Base-by-base conservation (phyloP, 2,888 invertebrate species). In the Pollenia griseotomentosa region DNA sequence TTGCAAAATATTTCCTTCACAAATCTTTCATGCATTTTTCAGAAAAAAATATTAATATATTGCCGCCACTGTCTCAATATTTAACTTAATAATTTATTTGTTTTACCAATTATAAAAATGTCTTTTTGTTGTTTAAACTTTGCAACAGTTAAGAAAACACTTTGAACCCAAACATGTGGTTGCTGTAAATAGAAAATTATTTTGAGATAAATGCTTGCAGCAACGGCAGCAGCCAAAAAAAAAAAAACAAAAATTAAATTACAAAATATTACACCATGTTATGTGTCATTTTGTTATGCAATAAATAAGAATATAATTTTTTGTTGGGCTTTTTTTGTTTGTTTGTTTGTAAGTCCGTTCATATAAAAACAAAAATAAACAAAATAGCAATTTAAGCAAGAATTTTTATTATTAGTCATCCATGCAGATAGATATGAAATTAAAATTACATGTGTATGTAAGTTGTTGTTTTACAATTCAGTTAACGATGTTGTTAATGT, bases 241-340 rank as follows among this genome's bases (percentile, higher is more conserved):
- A 65, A 71, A 71, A 77, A 81, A 40, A 61, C 51, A 44, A 51
- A 79, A 82, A 75, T 83, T 83, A 79, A 83, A 83, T 86, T 74
- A 86, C 86, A 86, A 86, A 83, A 86, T 74, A 75, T 75, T 75
- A 79, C 79, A 83, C 40, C 78, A 53, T 83, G 75, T 71, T 71
- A 71, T 70, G 68, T 82, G 81, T 85, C 82, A 68, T 77, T 85
- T 81, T 55, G 61, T 61, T 59, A 33, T 53, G 66, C 66, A 68
- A 85, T 82, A 85, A 85, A 85, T 78, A 85, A 82, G 82, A 85
- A 85, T 85, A 68, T 59, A 77, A 74, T 73, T 71, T 83, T 33
- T 33, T 33, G 6, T 33, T 48, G 40, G 11, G 9, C 46, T 0
- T 46, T 40, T n/a, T 65, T 42, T 63, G 40, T 44, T 40, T 33